Evolutionary conservation across 2,113 vertebrate species (phyloP), one percentile per base, ranked within the genome.

Genomic region (Lynx canadensis): DNA sequence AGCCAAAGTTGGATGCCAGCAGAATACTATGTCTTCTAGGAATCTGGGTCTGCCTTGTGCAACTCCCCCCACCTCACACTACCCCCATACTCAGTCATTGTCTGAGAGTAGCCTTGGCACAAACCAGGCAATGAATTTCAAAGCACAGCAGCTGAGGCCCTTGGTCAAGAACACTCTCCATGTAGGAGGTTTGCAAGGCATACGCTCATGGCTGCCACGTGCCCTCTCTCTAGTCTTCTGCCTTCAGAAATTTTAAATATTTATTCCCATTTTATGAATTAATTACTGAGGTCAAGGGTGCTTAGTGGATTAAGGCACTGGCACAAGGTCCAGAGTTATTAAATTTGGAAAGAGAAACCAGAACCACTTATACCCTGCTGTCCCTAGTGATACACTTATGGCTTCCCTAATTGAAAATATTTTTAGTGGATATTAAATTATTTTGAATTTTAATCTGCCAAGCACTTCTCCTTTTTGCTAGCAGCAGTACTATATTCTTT

Each of bases 341-440:
- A 91, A 48, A 95, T 91, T 91, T 97, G 92, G 95, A 95, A 98
- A 85, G 38, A 91, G 66, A 97, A 78, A 89, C 78, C 71, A 97
- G 52, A 31, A 41, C 60, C 68, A 50, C 45, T 86, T 89, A 50
- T 19, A 71, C 15, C 14, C 11, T 79, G n/a, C n/a, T 65, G 27
- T 81, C 82, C 83, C 55, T 85, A 69, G 78, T 88, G 82, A 95
- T 93, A 85, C 31, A 48, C 9, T 92, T 69, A 88, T 71, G 36
- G 68, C 5, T 80, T 89, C 21, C 5, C 19, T 93, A 91, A 89
- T 25, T 91, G 81, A 95, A 98, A 96, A 91, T 45, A 31, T 48
- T 96, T 85, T 91, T 96, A 85, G 89, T 69, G 80, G 78, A 79
- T 89, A 86, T 93, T 88, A 95, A 94, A 87, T 93, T 85, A 95